Evolutionary conservation across 2,888 invertebrate species (phyloP).

Genomic region (Gari tellinella): DNA sequence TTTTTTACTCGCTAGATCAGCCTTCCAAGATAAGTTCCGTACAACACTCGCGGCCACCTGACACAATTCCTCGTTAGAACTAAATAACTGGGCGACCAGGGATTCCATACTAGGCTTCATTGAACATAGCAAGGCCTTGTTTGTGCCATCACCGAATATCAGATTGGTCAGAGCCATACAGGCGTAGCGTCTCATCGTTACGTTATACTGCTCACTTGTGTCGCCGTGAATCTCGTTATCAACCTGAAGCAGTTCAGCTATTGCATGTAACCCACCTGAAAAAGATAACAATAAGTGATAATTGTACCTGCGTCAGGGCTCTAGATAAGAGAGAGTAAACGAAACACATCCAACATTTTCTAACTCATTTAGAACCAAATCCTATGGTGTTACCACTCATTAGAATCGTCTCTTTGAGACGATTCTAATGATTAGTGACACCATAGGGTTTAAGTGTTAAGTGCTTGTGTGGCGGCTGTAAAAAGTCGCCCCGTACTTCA

Average conservation of each 20-base stretch:
- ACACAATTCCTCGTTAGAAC: slow-evolving; percentile 95
- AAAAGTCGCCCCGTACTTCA: too few relatives aligned
- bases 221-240: slow-evolving; percentile 96
- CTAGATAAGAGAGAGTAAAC: too few relatives aligned
- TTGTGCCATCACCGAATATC: slow-evolving; percentile 98
- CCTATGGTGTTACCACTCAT: too few relatives aligned
- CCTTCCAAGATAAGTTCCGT: slow-evolving; percentile 98
- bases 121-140: slow-evolving; percentile 96
- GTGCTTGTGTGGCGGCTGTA: too few relatives aligned
- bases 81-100: slow-evolving; percentile 94
- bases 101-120: slow-evolving; percentile 96
- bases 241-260: slow-evolving; percentile 94
- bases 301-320: background rate
- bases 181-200: slow-evolving; percentile 94
- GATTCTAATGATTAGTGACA: too few relatives aligned
- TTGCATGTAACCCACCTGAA: slow-evolving; percentile 93
- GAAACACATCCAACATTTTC: too few relatives aligned
- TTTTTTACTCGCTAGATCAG: slow-evolving; percentile 96
- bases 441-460: too few relatives aligned
- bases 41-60: slow-evolving; percentile 98
- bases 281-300: too few relatives aligned
- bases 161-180: slow-evolving; percentile 99
- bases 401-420: too few relatives aligned
- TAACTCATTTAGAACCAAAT: too few relatives aligned
- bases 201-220: slow-evolving; percentile 89